Evolutionary conservation across 1,140 invertebrate genomes (phyloP), one percentile per base, ranked within the genome.

Genomic region (Harpegnathos saltator): DNA sequence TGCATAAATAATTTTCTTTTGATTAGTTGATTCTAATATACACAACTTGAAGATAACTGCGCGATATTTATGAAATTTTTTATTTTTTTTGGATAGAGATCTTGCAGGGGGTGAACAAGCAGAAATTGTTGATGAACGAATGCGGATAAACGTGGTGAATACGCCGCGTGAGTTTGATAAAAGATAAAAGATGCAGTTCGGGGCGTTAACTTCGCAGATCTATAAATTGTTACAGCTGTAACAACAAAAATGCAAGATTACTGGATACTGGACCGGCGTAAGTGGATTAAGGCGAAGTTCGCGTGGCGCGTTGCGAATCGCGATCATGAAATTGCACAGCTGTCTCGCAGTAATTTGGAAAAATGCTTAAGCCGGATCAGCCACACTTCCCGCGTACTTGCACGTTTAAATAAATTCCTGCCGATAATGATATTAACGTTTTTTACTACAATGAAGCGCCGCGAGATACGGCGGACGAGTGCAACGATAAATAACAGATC

Each of bases 401-500:
- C 19, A 29, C 19, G 33, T 66, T 77, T 77, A 54, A 50, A 77
- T 77, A 77, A 66, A 66, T 77, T 54, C 73, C 19, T 58, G 17
- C 69, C 65, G 75, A 80, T 69, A 54, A 56, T 4, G 15, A 66
- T 77, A 77, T 80, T 80, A 52, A 69, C 26, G n/a, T n/a, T n/a
- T n/a, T 71, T 19, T n/a, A 33, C 50, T 69, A 14, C 58, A 56
- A 69, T 71, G 54, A 9, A 80, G 2, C 22, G 22, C 65, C 33
- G 24, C 33, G 24, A 69, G 65, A 80, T 80, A 80, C 63, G 65
- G n/a, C 52, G 75, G 65, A 80, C 52, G 75, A 71, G 24, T 59
- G 69, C 65, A 69, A 80, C 58, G 66, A 80, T 80, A 80, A 80
- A 44, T 80, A 68, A 69, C 33, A 52, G 52, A 80, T 71, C 65